Base-by-base conservation (phyloP, 2,797 vertebrate species). In the Gadopsis marmoratus region DNA sequence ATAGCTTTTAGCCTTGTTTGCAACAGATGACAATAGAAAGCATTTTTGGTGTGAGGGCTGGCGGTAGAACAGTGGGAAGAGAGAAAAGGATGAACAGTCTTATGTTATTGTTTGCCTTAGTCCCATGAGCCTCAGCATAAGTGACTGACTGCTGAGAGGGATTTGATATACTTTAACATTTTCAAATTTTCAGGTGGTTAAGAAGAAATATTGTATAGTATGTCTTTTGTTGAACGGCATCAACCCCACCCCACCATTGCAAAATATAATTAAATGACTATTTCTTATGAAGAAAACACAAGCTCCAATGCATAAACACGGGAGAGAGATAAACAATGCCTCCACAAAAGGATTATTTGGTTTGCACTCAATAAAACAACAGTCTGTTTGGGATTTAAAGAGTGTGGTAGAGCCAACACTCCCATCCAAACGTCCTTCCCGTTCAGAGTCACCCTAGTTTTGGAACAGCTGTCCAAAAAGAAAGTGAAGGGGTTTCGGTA, bases 1-100 rank as follows among this genome's bases (percentile, higher is more conserved):
- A 86, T 55, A 23, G 76, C 68, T 85, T 89, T 85, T 77, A 83
- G 75, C 41, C 71, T 66, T 60, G 75, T 76, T 82, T 85, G 79
- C 33, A 77, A 68, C 82, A 78, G 56, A 87, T 85, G 85, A 84
- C 55, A 68, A 81, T 48, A 60, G 41, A 64, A 73, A 55, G 3
- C 33, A 37, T 61, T 39, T 21, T 70, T 67, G 29, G 53, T 73
- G 16, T 53, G 56, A 29, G 26, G 51, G 16, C 12, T 8, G 17
- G 17, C 33, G n/a, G 26, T 43, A 68, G 26, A 81, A 39, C 31
- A 65, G 60, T 23, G 41, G 4, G n/a, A 62, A 16, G 45, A 70
- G 4, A 72, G 29, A 31, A 78, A 54, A 43, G 11, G 29, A 64
- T 61, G 29, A 75, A 69, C 23, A 8, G 33, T 55, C n/a, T n/a